A percentile compares a stretch with the other conserved stretches of the same genome.
phyloP scores from a whole-genome alignment of 2,888 invertebrate species.

The Baccha elongata region DNA sequence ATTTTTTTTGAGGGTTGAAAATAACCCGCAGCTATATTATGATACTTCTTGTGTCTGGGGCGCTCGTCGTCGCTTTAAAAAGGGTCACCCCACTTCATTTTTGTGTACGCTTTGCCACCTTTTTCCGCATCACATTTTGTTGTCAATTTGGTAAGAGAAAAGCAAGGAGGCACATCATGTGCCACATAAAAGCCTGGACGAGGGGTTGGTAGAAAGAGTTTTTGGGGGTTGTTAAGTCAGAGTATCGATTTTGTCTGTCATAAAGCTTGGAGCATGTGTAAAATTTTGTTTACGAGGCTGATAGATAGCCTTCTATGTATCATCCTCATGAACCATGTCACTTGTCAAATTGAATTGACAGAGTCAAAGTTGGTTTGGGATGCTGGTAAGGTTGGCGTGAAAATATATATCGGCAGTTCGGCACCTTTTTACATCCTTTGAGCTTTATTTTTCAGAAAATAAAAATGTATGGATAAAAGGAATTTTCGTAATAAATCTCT shows the following conservation, averaged over 20 bases:
- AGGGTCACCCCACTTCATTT: constrained; percentile 43
- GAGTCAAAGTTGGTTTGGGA: constrained; percentile 24
- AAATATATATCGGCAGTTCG: constrained; percentile 27
- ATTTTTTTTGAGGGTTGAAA: constrained; percentile 34
- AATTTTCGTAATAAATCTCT: constrained; percentile 11
- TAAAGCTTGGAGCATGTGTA: constrained; percentile 31
- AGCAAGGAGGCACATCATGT: constrained; percentile 7
- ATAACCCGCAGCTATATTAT: constrained; percentile 31
- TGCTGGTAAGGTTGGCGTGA: constrained; percentile 6
- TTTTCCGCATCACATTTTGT: constrained; percentile 11
- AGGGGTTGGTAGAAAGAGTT: not conserved
- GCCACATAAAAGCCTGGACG: not conserved
- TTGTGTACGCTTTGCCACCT: constrained; percentile 47
- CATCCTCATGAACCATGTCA: constrained; percentile 42
- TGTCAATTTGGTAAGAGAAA: constrained; percentile 38
- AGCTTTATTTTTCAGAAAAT: not conserved
- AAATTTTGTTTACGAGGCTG: constrained; percentile 33
- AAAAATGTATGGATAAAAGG: not conserved
- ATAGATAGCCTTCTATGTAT: not conserved
- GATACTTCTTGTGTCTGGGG: constrained; percentile 50
- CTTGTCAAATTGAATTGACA: constrained; percentile 63
- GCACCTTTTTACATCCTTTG: constrained; percentile 34
- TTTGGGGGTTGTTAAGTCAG: constrained; percentile 21
- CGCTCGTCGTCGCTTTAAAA: constrained; percentile 2
- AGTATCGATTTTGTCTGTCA: constrained; percentile 63